Evolutionary conservation across 2,797 vertebrate species (phyloP).

Genomic region (Cephalopachus bancanus): DNA sequence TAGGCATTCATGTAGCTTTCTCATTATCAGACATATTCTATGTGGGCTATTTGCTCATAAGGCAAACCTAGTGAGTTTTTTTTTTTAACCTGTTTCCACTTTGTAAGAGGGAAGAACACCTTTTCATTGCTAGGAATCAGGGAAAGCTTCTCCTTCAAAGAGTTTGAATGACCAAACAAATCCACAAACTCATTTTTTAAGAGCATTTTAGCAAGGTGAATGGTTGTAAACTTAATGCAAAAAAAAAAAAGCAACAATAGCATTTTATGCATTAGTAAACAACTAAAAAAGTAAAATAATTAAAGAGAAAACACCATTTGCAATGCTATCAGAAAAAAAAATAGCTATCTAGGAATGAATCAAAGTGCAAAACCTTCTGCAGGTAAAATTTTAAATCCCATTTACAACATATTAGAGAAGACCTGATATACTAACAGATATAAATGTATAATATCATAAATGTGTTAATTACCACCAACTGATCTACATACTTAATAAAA

Average conservation of each 20-base stretch:
- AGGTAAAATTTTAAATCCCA: neutral
- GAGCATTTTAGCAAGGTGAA: neutral
- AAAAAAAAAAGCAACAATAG: neutral
- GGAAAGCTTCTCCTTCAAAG: neutral
- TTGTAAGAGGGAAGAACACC: neutral
- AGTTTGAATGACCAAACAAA: neutral
- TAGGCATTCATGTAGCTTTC: neutral
- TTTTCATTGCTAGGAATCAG: neutral
- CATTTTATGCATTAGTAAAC: neutral
- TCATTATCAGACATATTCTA: neutral
- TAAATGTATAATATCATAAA: neutral
- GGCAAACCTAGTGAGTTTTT: neutral
- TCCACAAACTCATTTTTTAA: neutral
- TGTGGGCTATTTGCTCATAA: neutral
- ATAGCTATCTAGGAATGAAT: neutral
- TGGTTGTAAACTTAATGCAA: neutral
- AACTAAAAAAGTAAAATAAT: slow-evolving; percentile 7
- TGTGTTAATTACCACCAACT: neutral
- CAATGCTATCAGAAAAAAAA: neutral
- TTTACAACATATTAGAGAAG: neutral
- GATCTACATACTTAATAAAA: neutral
- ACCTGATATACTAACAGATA: neutral
- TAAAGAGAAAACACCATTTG: neutral
- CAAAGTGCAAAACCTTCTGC: neutral
- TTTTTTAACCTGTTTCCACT: neutral